Conservation (phyloP, 1,140 invertebrate genomes). For the Bombus terrestris region DNA sequence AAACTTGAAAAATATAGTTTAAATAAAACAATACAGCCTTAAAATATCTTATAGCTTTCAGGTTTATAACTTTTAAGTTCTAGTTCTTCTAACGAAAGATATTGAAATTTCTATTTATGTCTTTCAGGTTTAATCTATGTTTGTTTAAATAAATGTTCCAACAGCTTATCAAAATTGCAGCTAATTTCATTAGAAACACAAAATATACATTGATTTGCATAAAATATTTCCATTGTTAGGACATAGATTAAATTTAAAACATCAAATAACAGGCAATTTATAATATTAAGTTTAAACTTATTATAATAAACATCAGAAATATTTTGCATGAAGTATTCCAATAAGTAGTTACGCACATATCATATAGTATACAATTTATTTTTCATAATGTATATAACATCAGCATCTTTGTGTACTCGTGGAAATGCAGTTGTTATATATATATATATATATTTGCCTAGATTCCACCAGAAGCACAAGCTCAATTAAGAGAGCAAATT, state of each 20-base stretch:
- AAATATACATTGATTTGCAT: background rate
- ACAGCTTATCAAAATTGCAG: background rate
- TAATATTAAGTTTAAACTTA: background rate
- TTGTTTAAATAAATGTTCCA: background rate
- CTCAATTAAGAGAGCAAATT: slow-evolving; percentile 93
- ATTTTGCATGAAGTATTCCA: background rate
- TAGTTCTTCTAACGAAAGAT: background rate
- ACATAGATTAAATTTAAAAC: background rate
- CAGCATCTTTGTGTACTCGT: slow-evolving; percentile 21
- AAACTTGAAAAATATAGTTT: background rate
- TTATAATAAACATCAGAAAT: background rate
- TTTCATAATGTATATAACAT: background rate
- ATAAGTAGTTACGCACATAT: background rate
- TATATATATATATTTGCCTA: slow-evolving; percentile 74
- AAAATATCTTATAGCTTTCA: background rate
- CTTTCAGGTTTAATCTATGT: background rate
- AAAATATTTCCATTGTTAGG: background rate
- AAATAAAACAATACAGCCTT: background rate
- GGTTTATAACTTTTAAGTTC: background rate
- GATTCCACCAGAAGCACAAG: slow-evolving; percentile 91
- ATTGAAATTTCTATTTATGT: background rate
- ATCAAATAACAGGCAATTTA: background rate
- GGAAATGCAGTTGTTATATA: background rate
- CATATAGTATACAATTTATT: background rate
- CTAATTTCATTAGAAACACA: background rate